These are phyloP conservation scores for Sceliomorpha sp. DNA, from an alignment of 2,888 invertebrate species.

Conservation along the genomic window DNA sequence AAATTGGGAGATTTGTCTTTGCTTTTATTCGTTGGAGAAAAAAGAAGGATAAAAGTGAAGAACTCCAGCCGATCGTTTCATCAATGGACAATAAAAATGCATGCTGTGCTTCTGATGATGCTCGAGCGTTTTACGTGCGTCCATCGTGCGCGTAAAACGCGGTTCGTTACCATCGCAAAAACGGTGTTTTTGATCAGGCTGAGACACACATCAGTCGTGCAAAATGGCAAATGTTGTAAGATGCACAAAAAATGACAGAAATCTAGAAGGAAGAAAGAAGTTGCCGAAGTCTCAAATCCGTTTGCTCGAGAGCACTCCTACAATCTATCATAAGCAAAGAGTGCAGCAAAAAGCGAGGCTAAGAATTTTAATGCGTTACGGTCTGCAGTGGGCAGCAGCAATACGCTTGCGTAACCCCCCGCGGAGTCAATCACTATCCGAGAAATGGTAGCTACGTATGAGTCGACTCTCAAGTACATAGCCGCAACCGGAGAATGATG, in stretches of 20 bases:
- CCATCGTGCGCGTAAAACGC: no score
- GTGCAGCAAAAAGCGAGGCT: constrained; percentile 65
- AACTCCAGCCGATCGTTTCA: constrained; percentile 53
- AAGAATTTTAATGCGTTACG: constrained; percentile 77
- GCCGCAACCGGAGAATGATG: constrained; percentile 37
- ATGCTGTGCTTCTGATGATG: constrained; percentile 48
- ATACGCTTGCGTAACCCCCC: constrained; percentile 76
- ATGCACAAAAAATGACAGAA: constrained; percentile 24
- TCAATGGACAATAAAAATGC: constrained; percentile 55
- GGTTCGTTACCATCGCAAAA: constrained; percentile 29
- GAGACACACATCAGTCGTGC: constrained; percentile 46
- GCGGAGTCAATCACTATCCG: constrained; percentile 79
- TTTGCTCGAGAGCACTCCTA: constrained; percentile 62
- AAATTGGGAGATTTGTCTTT: constrained; percentile 51
- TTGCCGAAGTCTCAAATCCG: constrained; percentile 15
- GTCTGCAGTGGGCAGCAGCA: constrained; percentile 65
- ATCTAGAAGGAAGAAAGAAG: constrained; percentile 16
- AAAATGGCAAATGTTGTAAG: constrained; percentile 21
- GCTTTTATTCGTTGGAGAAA: constrained; percentile 38
- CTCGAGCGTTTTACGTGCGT: constrained; percentile 46
- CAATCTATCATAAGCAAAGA: constrained; percentile 68
- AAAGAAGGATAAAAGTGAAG: constrained; percentile 9
- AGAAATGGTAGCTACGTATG: constrained; percentile 78
- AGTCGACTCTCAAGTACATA: constrained; percentile 66
- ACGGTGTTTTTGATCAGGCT: constrained; percentile 47